Conservation (phyloP, 92 coral and sea anemone species). For the Phenganax subtilis region DNA sequence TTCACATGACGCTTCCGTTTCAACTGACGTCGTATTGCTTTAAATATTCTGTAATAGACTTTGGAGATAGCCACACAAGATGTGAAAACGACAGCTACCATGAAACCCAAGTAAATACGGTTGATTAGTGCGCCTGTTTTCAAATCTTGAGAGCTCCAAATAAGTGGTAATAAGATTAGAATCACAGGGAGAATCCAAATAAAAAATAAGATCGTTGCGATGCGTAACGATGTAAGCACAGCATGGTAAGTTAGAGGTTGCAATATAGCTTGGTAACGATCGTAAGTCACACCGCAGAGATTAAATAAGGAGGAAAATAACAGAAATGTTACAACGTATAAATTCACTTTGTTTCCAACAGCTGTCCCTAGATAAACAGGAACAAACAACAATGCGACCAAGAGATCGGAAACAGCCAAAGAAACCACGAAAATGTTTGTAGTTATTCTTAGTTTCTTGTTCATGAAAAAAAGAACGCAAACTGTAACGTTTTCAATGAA, state of each 20-base stretch:
- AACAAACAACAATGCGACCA: conserved; percentile 71
- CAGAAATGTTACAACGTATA: conserved; percentile 77
- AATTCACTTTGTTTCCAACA: conserved; percentile 48
- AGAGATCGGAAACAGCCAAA: conserved; percentile 72
- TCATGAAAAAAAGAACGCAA: conserved; percentile 61
- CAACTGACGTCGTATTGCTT: conserved; percentile 73
- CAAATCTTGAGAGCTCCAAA: conserved; percentile 59
- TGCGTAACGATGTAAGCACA: conserved; percentile 56
- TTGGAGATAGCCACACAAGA: conserved; percentile 54
- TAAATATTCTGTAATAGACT: conserved; percentile 64
- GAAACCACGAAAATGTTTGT: conserved; percentile 84
- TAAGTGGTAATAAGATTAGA: conserved; percentile 59
- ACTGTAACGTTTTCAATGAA: conserved; percentile 69
- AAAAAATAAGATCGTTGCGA: conserved; percentile 53
- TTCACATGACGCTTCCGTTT: conserved; percentile 43
- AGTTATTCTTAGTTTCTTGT: conserved; percentile 64
- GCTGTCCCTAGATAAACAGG: conserved; percentile 60
- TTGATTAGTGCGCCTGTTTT: conserved; percentile 37
- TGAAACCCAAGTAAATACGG: conserved; percentile 65
- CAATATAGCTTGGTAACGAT: conserved; percentile 73
- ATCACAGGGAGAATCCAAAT: conserved; percentile 71
- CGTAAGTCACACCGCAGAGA: conserved; percentile 88
- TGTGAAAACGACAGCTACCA: conserved; percentile 57
- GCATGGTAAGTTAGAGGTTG: conserved; percentile 73
- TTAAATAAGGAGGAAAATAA: conserved; percentile 85